Conservation (phyloP, 2,797 vertebrate species). For the Pangasius sanitwongsei region DNA sequence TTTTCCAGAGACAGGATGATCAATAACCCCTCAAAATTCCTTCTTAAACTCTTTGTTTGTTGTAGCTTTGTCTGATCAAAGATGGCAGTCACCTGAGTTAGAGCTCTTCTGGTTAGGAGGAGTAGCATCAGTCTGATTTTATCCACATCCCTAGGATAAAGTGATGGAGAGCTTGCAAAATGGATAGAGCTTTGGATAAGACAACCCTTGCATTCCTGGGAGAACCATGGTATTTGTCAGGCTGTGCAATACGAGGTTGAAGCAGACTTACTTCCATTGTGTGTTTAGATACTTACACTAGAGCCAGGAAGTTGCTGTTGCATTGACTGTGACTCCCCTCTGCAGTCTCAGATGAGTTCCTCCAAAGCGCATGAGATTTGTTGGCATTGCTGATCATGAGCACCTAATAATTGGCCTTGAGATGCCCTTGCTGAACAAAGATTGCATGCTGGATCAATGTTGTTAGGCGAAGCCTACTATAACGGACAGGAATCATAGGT, state of each 20-base stretch:
- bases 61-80: background rate
- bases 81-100: background rate
- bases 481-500: background rate
- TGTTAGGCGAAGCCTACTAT: too few species aligned
- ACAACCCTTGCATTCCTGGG: background rate
- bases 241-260: background rate
- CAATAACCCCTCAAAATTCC: background rate
- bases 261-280: background rate
- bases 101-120: background rate
- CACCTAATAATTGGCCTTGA: background rate
- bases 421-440: background rate
- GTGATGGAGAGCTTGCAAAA: background rate
- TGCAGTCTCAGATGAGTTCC: background rate
- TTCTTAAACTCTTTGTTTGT: constrained; percentile 7
- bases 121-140: background rate
- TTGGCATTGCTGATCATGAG: background rate
- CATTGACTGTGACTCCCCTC: background rate
- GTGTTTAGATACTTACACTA: background rate
- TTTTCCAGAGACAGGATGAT: background rate
- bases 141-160: background rate
- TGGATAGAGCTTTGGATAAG: too few species aligned
- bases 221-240: background rate
- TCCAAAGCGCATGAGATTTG: background rate
- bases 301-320: background rate
- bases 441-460: background rate